phyloP scores from a whole-genome alignment of 2,888 invertebrate genomes.

The Altica lythri region DNA sequence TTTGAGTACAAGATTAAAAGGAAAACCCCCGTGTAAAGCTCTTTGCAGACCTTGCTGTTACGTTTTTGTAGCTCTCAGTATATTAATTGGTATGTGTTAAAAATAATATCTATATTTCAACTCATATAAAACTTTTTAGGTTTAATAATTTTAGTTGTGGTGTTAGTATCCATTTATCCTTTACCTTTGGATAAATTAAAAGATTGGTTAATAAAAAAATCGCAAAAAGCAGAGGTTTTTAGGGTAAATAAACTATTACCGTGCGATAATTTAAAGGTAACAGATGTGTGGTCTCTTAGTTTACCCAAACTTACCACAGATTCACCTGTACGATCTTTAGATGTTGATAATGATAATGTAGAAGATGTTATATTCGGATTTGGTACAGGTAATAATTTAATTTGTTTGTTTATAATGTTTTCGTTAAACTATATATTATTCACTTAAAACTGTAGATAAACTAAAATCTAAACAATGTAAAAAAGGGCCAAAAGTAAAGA shows the following conservation, averaged over 20 bases:
- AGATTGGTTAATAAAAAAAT: slow-evolving; percentile 61
- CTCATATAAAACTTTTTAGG: slow-evolving; percentile 54
- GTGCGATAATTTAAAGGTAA: slow-evolving; percentile 64
- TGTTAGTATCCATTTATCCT: slow-evolving; percentile 69
- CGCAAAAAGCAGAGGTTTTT: slow-evolving; percentile 31
- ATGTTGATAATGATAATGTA: slow-evolving; percentile 72
- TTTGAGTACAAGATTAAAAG: slow-evolving; percentile 60
- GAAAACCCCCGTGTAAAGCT: slow-evolving; percentile 62
- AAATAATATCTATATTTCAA: slow-evolving; percentile 9
- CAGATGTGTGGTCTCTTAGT: slow-evolving; percentile 69
- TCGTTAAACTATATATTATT: background rate
- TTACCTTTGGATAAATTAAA: slow-evolving; percentile 65
- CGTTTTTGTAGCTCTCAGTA: slow-evolving; percentile 64
- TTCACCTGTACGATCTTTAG: slow-evolving; percentile 71
- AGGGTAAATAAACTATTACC: slow-evolving; percentile 57
- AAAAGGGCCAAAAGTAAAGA: no score
- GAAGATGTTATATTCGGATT: slow-evolving; percentile 78
- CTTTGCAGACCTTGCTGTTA: slow-evolving; percentile 71
- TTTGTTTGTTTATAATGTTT: background rate
- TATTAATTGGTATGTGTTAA: slow-evolving; percentile 59
- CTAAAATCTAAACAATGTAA: no score
- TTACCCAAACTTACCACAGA: slow-evolving; percentile 75
- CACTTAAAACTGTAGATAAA: background rate
- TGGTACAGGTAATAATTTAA: slow-evolving; percentile 71
- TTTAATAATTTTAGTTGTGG: slow-evolving; percentile 66